Evolutionary conservation across 2,113 vertebrate genomes (phyloP).

Genomic region (Pseudopipra pipra): DNA sequence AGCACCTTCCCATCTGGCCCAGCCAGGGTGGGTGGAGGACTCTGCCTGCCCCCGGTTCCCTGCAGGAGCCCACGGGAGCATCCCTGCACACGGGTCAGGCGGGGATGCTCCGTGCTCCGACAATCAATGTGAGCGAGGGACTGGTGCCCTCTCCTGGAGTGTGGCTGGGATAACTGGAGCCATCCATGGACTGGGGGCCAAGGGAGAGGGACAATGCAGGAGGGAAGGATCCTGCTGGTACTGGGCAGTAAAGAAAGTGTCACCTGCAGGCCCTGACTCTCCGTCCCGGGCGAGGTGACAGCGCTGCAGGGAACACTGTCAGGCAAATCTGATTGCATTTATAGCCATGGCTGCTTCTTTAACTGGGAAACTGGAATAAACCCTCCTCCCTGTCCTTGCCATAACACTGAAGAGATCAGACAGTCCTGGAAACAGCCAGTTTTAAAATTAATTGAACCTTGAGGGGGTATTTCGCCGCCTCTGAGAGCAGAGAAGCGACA

Average conservation of each 20-base stretch:
- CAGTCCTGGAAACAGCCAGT: not conserved
- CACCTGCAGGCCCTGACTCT: not conserved
- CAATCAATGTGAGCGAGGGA: not conserved
- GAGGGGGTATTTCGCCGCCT: not conserved
- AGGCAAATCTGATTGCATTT: not conserved
- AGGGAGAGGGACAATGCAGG: not conserved
- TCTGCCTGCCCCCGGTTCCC: not conserved
- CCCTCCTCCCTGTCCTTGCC: not conserved
- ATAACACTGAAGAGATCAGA: not conserved
- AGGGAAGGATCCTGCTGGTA: not conserved
- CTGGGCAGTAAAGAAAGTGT: not conserved
- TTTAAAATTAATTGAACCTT: not conserved
- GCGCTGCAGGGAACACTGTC: not conserved
- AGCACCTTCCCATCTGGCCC: not conserved
- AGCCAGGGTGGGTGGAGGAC: not conserved
- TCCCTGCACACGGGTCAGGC: not conserved
- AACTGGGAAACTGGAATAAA: not conserved
- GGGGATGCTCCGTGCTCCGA: not conserved
- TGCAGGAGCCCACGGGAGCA: not conserved
- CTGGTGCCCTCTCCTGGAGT: slow-evolving; percentile 38
- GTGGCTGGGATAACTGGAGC: not conserved
- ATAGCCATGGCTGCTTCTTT: not conserved
- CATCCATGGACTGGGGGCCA: not conserved
- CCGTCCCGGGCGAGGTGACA: not conserved
- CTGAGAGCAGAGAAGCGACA: not conserved